phyloP scores from a whole-genome alignment of 2,888 invertebrate genomes.

The Julus scanicus region DNA sequence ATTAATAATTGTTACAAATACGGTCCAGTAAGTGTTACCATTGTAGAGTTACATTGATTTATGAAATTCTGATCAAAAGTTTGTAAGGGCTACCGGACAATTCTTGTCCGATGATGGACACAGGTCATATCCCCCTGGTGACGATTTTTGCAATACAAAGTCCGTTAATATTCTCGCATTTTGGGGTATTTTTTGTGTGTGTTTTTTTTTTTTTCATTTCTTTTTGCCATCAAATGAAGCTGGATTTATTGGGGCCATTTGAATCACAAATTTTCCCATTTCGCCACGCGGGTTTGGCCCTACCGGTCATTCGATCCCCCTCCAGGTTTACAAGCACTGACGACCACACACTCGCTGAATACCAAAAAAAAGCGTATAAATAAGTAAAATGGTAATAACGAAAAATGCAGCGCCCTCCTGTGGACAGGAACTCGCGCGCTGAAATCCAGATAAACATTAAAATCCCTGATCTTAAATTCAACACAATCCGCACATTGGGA shows the following conservation, averaged over 20 bases:
- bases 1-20: no score
- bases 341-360: constrained; percentile 15
- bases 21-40: no score
- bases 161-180: background rate
- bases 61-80: background rate
- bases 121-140: constrained; percentile 23
- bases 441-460: background rate
- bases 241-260: constrained; percentile 8
- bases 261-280: background rate
- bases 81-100: no score
- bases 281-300: background rate
- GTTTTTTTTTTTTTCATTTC: background rate
- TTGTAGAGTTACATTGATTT: no score
- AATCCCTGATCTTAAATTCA: background rate
- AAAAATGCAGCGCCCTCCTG: background rate
- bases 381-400: background rate
- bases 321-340: background rate
- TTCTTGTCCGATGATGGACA: no score
- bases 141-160: background rate
- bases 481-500: background rate
- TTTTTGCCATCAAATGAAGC: constrained; percentile 8
- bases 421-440: constrained; percentile 27
- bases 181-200: background rate
- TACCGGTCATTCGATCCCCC: constrained; percentile 16
- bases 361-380: background rate